phyloP scores from a whole-genome alignment of 2,888 invertebrate genomes.

The Limenitis camilla region DNA sequence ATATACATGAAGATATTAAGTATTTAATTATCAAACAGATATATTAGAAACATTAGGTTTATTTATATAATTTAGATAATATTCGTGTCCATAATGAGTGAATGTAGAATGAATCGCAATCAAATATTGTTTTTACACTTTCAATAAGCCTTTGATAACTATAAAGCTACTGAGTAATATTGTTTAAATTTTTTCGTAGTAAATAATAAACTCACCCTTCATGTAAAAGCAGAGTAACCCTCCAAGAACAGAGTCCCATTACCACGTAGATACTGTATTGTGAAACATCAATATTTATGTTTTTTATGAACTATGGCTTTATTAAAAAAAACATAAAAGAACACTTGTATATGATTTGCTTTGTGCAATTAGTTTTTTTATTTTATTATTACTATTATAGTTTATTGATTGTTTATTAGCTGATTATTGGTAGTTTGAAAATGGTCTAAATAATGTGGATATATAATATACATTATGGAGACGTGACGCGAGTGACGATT shows the following conservation, averaged over 20 bases:
- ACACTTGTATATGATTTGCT: constrained; percentile 1
- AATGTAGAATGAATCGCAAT: no score
- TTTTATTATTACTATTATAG: constrained; percentile 8
- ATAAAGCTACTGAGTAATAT: not conserved
- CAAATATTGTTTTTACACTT: no score
- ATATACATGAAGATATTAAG: no score
- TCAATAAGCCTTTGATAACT: no score
- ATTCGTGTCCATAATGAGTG: not conserved
- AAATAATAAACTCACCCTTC: constrained; percentile 59
- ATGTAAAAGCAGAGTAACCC: constrained; percentile 46
- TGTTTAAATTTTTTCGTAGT: constrained; percentile 2
- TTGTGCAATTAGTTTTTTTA: not conserved
- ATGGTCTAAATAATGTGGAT: constrained; percentile 33
- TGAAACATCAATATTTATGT: constrained; percentile 42
- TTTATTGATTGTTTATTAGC: constrained; percentile 29
- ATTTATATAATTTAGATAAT: no score
- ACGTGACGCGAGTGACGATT: constrained; percentile 53
- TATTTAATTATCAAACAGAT: no score
- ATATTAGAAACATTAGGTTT: no score
- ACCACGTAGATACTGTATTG: constrained; percentile 34
- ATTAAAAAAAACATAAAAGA: not conserved
- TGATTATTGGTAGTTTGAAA: constrained; percentile 32
- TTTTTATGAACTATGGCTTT: constrained; percentile 24
- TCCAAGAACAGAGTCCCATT: constrained; percentile 32
- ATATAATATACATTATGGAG: constrained; percentile 45